Evolutionary conservation across 2,797 vertebrate genomes (phyloP).

Genomic region (Thalassophryne amazonica): DNA sequence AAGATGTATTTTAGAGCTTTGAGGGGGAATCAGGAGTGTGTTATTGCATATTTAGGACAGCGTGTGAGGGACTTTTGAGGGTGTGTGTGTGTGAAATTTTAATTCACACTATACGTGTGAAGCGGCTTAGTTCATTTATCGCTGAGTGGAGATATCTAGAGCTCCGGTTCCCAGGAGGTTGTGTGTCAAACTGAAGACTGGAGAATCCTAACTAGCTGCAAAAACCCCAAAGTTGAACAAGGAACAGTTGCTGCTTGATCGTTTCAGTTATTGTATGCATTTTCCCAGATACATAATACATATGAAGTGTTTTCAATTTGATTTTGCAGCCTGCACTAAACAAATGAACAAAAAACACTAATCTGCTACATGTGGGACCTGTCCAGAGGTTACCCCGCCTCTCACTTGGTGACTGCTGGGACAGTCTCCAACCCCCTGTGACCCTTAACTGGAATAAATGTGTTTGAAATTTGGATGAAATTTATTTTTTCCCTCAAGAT

Average conservation of each 20-base stretch:
- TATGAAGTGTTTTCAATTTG: too few relatives aligned
- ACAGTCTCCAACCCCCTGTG: too few relatives aligned
- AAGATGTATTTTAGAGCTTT: slow-evolving; percentile 58
- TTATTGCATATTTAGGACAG: slow-evolving; percentile 69
- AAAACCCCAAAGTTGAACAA: slow-evolving; percentile 31
- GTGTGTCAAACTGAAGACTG: slow-evolving; percentile 35
- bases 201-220: slow-evolving; percentile 37
- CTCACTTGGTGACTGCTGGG: too few relatives aligned
- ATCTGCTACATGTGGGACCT: too few relatives aligned
- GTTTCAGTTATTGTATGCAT: too few relatives aligned
- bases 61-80: slow-evolving; percentile 58
- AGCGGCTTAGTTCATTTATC: slow-evolving; percentile 63
- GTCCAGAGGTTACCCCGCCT: too few relatives aligned
- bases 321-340: too few relatives aligned
- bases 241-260: slow-evolving; percentile 17
- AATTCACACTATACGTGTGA: slow-evolving; percentile 71
- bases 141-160: slow-evolving; percentile 48
- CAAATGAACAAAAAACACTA: too few relatives aligned
- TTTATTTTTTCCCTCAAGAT: too few relatives aligned
- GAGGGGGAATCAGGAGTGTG: slow-evolving; percentile 54
- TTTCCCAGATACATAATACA: too few relatives aligned
- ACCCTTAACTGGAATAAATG: too few relatives aligned
- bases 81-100: slow-evolving; percentile 67
- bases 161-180: slow-evolving; percentile 51
- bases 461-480: too few relatives aligned